phyloP scores from a whole-genome alignment of 2,113 vertebrate genomes.

The Prionailurus bengalensis region DNA sequence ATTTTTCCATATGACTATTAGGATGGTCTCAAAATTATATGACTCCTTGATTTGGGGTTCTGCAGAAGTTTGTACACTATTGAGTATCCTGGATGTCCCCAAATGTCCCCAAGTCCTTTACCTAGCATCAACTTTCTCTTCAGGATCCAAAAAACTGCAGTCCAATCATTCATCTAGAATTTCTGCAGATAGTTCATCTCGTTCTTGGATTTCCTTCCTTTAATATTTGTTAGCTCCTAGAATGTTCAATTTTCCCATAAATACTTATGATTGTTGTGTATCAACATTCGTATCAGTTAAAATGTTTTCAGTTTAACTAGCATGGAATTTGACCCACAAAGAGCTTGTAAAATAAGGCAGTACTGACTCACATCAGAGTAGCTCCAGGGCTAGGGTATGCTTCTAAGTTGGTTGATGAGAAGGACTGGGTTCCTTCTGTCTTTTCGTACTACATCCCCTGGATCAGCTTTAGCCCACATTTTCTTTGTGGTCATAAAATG shows the following conservation, averaged over 20 bases:
- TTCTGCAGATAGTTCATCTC: not conserved
- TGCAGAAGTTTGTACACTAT: not conserved
- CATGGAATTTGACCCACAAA: not conserved
- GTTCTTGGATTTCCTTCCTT: not conserved
- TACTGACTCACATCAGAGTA: not conserved
- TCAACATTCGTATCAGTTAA: not conserved
- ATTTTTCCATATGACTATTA: not conserved
- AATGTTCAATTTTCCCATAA: not conserved
- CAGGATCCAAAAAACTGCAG: not conserved
- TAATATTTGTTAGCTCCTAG: not conserved
- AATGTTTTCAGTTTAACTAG: slow-evolving; percentile 20
- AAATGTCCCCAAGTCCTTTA: not conserved
- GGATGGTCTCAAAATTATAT: not conserved
- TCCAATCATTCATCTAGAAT: not conserved
- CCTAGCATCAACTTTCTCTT: not conserved
- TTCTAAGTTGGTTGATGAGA: not conserved
- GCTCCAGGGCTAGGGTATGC: not conserved
- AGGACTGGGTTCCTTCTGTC: not conserved
- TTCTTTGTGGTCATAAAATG: not conserved
- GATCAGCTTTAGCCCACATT: not conserved
- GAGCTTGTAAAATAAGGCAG: not conserved
- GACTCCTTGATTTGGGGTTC: not conserved
- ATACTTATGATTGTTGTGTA: not conserved
- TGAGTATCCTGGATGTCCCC: not conserved
- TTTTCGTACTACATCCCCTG: not conserved